Conservation (phyloP, 2,888 invertebrate genomes). For the Matsumyia berberina region DNA sequence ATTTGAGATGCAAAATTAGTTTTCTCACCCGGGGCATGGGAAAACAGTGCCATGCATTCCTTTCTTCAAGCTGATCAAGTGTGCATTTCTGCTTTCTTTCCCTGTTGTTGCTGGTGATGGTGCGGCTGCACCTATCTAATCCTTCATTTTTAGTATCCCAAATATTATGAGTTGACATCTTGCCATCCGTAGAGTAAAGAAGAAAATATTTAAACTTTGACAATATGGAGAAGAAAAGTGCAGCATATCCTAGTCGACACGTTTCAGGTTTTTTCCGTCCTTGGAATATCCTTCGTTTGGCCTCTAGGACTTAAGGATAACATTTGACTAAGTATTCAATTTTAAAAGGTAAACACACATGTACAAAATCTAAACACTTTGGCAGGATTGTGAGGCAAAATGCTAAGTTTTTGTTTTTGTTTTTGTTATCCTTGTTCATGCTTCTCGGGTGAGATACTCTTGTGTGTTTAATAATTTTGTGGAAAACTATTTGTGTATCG, state of each 20-base stretch:
- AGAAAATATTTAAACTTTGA: constrained; percentile 56
- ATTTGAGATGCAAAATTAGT: constrained; percentile 74
- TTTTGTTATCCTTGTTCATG: not conserved
- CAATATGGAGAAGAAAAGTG: constrained; percentile 45
- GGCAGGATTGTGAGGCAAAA: constrained; percentile 9
- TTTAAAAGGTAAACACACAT: constrained; percentile 51
- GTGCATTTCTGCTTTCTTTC: constrained; percentile 10
- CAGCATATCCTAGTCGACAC: constrained; percentile 33
- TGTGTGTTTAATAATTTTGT: not conserved
- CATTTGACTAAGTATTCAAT: constrained; percentile 71
- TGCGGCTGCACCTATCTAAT: constrained; percentile 11
- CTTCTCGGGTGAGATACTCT: not conserved
- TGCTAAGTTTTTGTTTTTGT: not conserved
- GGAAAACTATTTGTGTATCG: not conserved
- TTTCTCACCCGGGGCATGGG: too few relatives aligned
- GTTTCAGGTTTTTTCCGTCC: constrained; percentile 5
- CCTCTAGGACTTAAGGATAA: constrained; percentile 40
- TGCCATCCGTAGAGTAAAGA: constrained; percentile 35
- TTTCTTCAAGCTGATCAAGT: constrained; percentile 54
- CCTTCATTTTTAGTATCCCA: constrained; percentile 15
- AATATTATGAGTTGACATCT: constrained; percentile 45
- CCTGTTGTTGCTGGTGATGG: too few relatives aligned
- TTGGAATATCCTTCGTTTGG: constrained; percentile 22
- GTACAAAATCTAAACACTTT: constrained; percentile 7
- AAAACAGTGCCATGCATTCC: constrained; percentile 30